A percentile compares a stretch with the other conserved stretches of the same genome.
phyloP scores from a whole-genome alignment of 2,113 vertebrate genomes.

The Lontra canadensis region DNA sequence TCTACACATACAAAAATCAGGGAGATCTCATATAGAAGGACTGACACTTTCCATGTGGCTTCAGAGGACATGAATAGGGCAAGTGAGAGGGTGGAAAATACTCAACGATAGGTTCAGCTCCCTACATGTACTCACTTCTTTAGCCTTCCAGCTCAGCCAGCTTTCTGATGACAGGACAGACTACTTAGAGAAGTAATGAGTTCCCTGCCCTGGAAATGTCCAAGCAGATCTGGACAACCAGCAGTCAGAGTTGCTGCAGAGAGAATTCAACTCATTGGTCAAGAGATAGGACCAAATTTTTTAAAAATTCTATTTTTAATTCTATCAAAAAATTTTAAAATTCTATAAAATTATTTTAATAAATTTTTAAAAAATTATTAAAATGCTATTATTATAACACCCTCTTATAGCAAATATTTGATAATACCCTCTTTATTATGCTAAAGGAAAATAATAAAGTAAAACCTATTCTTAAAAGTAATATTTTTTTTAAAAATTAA shows the following conservation, averaged over 20 bases:
- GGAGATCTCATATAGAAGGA: background rate
- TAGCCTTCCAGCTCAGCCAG: background rate
- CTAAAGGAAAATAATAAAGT: slow-evolving; percentile 35
- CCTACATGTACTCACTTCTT: background rate
- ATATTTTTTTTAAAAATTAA: background rate
- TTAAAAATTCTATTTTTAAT: background rate
- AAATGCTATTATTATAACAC: background rate
- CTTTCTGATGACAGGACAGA: background rate
- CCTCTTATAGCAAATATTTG: background rate
- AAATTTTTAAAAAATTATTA: background rate
- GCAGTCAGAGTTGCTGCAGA: background rate
- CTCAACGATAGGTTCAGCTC: background rate
- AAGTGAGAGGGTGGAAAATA: background rate
- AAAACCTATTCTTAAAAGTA: slow-evolving; percentile 24
- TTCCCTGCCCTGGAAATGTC: background rate
- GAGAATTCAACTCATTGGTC: background rate
- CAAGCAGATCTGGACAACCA: background rate
- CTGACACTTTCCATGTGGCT: background rate
- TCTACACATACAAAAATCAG: background rate
- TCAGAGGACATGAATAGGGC: background rate
- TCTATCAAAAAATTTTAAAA: too few species aligned
- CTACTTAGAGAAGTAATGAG: background rate
- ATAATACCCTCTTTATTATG: background rate
- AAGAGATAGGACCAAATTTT: background rate
- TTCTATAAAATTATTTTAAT: too few species aligned